Conservation (phyloP, 2,888 invertebrate genomes). For the Dicyrtoma fusca region DNA sequence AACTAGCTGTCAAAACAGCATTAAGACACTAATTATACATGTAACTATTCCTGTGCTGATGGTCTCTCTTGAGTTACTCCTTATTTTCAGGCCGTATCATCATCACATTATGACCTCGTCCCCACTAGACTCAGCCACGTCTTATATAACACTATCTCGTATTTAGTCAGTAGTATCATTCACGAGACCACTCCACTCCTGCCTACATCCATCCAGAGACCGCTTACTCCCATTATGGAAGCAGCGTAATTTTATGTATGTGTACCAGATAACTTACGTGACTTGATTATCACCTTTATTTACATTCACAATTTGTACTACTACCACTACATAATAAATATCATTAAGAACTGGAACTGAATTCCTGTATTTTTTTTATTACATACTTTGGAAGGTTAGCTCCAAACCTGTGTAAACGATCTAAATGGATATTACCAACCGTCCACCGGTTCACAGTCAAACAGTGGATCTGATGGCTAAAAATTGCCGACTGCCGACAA, state of each 20-base stretch:
- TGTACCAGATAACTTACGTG: slow-evolving; percentile 17
- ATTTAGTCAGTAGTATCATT: too few species aligned
- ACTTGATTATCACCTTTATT: slow-evolving; percentile 10
- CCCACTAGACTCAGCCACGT: neutral
- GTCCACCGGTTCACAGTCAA: neutral
- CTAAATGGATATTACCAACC: neutral
- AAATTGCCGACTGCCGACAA: slow-evolving; percentile 20
- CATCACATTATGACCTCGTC: slow-evolving; percentile 38
- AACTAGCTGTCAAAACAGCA: slow-evolving; percentile 49
- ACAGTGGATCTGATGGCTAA: slow-evolving; percentile 13
- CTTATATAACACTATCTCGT: neutral
- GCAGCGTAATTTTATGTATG: neutral
- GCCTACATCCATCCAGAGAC: too few species aligned
- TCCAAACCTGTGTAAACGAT: neutral
- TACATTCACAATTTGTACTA: slow-evolving; percentile 11
- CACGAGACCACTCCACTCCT: too few species aligned
- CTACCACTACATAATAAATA: slow-evolving; percentile 4
- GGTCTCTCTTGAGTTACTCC: slow-evolving; percentile 8
- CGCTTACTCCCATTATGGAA: slow-evolving; percentile 2
- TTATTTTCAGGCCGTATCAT: slow-evolving; percentile 29
- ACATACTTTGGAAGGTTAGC: neutral
- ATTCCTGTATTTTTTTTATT: too few species aligned
- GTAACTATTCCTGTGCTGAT: slow-evolving; percentile 26
- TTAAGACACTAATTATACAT: slow-evolving; percentile 45
- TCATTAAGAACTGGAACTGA: slow-evolving; percentile 4